phyloP scores from a whole-genome alignment of 1,140 invertebrate species.

The Ooceraea biroi region DNA sequence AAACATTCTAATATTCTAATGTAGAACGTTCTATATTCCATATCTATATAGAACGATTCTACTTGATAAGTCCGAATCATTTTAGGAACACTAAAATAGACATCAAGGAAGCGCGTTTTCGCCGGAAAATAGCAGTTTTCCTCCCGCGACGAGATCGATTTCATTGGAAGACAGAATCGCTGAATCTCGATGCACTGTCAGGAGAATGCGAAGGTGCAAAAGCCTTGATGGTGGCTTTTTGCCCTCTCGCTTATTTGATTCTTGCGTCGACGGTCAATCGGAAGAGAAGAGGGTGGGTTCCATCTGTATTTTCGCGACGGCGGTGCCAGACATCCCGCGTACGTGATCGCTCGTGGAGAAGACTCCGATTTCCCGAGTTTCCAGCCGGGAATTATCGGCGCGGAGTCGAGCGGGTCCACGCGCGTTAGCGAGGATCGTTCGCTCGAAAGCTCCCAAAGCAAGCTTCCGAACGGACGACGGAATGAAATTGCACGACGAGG shows the following conservation, averaged over 20 bases:
- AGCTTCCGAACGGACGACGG: constrained; percentile 22
- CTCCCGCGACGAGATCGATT: not conserved
- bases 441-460: constrained; percentile 34
- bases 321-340: constrained; percentile 39
- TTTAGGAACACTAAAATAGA: too few species aligned
- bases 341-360: constrained; percentile 59
- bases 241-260: constrained; percentile 10
- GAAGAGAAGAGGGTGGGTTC: too few species aligned
- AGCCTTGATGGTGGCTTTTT: not conserved
- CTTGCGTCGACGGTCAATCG: not conserved
- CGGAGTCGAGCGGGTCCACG: too few species aligned
- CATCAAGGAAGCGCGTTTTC: too few species aligned
- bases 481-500: constrained; percentile 55
- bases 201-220: too few species aligned
- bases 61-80: too few species aligned
- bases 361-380: constrained; percentile 50
- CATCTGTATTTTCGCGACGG: constrained; percentile 34
- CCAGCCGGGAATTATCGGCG: constrained; percentile 12
- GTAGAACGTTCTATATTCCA: too few species aligned
- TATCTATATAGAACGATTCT: too few species aligned
- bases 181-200: not conserved
- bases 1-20: too few species aligned
- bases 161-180: constrained; percentile 3
- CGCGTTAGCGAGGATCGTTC: not conserved
- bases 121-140: constrained; percentile 4